A percentile compares a stretch with the other conserved stretches of the same genome.
Conservation (phyloP, 2,797 vertebrate species). For the Cheirogaleus major region DNA sequence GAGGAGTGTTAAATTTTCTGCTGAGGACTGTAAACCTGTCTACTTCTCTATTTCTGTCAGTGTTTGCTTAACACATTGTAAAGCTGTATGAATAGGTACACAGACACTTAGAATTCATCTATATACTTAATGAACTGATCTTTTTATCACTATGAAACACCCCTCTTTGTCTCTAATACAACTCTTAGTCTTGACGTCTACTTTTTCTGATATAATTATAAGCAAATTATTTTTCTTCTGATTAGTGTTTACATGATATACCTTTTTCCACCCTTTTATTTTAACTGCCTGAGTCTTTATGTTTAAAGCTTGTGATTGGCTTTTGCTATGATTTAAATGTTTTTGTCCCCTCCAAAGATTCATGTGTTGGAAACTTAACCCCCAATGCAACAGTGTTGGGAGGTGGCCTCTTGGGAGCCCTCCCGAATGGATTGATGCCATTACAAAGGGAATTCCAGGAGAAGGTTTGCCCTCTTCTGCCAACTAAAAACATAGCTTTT, state of each 20-base stretch:
- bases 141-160: background rate
- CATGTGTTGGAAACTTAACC: background rate
- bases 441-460: too few relatives aligned
- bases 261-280: background rate
- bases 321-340: background rate
- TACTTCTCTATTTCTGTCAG: background rate
- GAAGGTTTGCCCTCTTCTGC: background rate
- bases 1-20: background rate
- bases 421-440: background rate
- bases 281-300: background rate
- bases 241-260: background rate
- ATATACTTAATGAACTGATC: background rate
- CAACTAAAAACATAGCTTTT: background rate
- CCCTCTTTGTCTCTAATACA: background rate
- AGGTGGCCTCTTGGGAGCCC: too few relatives aligned
- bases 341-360: background rate
- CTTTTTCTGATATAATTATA: background rate
- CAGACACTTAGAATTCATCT: background rate
- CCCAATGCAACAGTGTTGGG: too few relatives aligned
- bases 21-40: background rate
- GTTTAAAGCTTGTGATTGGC: background rate
- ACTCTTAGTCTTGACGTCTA: background rate
- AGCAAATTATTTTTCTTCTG: background rate
- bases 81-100: background rate
- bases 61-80: background rate